phyloP scores from a whole-genome alignment of 2,888 invertebrate species.

The Eulithis prunata region DNA sequence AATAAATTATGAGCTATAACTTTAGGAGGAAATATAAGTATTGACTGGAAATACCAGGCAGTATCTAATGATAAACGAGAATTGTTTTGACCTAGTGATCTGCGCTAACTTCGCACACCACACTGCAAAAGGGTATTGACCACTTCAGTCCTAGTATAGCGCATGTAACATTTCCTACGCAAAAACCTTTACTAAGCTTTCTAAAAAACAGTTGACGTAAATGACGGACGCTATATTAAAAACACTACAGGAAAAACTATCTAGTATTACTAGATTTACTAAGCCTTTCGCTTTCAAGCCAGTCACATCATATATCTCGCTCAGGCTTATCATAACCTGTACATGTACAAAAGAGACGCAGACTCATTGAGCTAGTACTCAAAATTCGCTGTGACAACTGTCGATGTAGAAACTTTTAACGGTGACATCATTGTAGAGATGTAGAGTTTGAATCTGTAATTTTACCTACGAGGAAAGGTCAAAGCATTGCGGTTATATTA shows the following conservation, averaged over 20 bases:
- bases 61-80: too few relatives aligned
- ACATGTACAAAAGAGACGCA: too few relatives aligned
- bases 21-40: too few relatives aligned
- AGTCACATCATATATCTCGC: too few relatives aligned
- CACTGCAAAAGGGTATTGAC: constrained; percentile 48
- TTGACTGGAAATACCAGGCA: too few relatives aligned
- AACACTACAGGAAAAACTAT: not conserved
- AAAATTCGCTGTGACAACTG: not conserved
- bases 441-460: not conserved
- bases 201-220: not conserved
- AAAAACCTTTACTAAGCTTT: not conserved
- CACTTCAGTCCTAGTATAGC: constrained; percentile 28
- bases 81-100: constrained; percentile 44
- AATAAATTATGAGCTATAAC: too few relatives aligned
- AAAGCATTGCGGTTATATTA: not conserved
- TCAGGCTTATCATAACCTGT: too few relatives aligned
- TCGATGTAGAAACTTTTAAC: not conserved
- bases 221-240: not conserved
- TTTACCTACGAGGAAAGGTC: constrained; percentile 6
- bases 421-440: not conserved
- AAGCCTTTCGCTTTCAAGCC: too few relatives aligned
- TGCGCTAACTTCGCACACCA: constrained; percentile 30
- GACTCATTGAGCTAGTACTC: too few relatives aligned
- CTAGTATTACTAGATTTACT: too few relatives aligned
- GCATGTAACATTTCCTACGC: constrained; percentile 4